phyloP scores from a whole-genome alignment of 2,797 vertebrate genomes.

The Propithecus deckenii region DNA sequence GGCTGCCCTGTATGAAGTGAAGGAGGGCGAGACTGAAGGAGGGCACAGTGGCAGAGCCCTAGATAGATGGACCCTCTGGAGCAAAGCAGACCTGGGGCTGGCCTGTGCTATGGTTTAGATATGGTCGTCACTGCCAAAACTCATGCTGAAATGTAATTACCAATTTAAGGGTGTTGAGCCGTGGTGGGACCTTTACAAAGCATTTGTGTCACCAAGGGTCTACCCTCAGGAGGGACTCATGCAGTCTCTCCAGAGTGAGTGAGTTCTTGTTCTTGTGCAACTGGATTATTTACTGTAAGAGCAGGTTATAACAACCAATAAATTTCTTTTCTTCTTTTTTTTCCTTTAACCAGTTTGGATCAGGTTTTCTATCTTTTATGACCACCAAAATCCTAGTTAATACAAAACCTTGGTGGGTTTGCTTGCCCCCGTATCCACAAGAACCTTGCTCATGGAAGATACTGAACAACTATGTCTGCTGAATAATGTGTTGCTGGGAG shows the following conservation, averaged over 20 bases:
- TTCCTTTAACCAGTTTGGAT: neutral
- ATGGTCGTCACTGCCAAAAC: neutral
- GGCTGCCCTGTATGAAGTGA: accelerated
- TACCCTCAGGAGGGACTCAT: neutral
- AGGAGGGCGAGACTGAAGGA: neutral
- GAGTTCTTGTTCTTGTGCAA: neutral
- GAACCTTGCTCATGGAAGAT: neutral
- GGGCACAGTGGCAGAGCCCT: neutral
- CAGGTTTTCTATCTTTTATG: neutral
- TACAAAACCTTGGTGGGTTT: neutral
- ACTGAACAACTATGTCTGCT: neutral
- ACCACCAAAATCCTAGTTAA: neutral
- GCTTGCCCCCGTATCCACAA: neutral
- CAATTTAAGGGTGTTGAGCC: neutral
- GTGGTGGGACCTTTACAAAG: neutral
- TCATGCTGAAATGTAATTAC: neutral
- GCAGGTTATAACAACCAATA: neutral
- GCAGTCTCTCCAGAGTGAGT: neutral
- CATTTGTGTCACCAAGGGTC: neutral
- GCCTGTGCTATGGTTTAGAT: neutral
- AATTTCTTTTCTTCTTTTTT: neutral
- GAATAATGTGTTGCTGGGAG: neutral
- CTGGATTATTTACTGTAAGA: neutral
- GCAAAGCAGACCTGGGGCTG: neutral
- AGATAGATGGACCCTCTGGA: neutral